phyloP scores from a whole-genome alignment of 2,888 invertebrate species.

The Boloria selene region DNA sequence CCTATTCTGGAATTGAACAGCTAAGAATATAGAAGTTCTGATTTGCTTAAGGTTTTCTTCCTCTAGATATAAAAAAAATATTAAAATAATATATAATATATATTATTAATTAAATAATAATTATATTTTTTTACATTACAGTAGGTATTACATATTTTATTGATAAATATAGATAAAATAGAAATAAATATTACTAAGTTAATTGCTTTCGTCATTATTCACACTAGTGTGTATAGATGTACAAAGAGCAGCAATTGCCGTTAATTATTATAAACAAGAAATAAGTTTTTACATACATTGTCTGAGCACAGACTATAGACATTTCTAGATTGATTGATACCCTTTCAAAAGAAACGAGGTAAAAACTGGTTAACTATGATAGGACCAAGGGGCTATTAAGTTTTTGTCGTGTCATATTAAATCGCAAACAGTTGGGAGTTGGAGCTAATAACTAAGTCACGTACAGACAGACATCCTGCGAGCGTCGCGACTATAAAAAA shows the following conservation, averaged over 20 bases:
- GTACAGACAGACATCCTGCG: constrained; percentile 70
- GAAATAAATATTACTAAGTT: too few relatives aligned
- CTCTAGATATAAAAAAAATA: neutral
- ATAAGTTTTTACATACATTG: constrained; percentile 20
- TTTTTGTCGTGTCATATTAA: constrained; percentile 36
- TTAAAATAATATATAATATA: too few relatives aligned
- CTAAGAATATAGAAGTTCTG: neutral
- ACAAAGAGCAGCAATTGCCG: constrained; percentile 6
- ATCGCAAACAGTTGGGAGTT: constrained; percentile 29
- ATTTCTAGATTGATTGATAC: constrained; percentile 19
- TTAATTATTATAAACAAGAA: constrained; percentile 18
- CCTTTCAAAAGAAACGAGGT: constrained; percentile 22
- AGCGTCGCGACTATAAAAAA: constrained; percentile 59
- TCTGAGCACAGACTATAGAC: constrained; percentile 13
- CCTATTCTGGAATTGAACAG: neutral
- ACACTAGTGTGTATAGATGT: neutral
- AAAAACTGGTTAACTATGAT: constrained; percentile 30
- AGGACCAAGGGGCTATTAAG: constrained; percentile 27
- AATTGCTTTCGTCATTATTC: constrained; percentile 2
- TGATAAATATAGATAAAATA: too few relatives aligned
- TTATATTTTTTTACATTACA: too few relatives aligned
- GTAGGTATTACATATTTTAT: too few relatives aligned
- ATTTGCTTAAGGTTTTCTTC: neutral
- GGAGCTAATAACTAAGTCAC: constrained; percentile 60
- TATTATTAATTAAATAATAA: too few relatives aligned